Evolutionary conservation across 2,797 vertebrate genomes (phyloP).

Genomic region (Danio albolineatus): DNA sequence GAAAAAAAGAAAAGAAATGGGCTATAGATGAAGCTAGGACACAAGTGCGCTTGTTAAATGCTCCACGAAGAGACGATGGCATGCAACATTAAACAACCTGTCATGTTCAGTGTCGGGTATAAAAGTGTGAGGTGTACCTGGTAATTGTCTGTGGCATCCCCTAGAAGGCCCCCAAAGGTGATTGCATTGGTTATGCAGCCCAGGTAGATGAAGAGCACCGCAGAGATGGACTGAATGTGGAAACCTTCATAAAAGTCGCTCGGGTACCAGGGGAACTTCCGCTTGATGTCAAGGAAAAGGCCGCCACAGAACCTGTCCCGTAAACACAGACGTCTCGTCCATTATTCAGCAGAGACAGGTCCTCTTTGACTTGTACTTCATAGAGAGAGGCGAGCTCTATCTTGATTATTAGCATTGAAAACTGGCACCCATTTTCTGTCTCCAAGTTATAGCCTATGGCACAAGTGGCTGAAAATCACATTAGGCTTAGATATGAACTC

Average conservation of each 20-base stretch:
- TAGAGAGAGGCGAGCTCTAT: conserved; percentile 5
- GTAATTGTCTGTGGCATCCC: conserved; percentile 96
- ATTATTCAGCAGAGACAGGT: conserved; percentile 42
- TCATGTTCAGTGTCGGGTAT: conserved; percentile 18
- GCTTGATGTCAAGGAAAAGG: conserved; percentile 89
- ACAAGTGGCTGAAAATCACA: background rate
- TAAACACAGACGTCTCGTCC: conserved; percentile 31
- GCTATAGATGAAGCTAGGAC: background rate
- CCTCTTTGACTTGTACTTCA: conserved; percentile 27
- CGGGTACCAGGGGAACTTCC: conserved; percentile 91
- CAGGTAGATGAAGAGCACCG: conserved; percentile 97
- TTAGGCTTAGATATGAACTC: conserved; percentile 16
- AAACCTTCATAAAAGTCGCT: conserved; percentile 95
- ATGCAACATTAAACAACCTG: conserved; percentile 45
- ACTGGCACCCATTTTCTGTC: conserved; percentile 16
- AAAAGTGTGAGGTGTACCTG: conserved; percentile 79
- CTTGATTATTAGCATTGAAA: conserved; percentile 19
- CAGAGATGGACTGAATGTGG: conserved; percentile 96
- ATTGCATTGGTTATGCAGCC: conserved; percentile 98
- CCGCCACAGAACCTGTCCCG: conserved; percentile 90
- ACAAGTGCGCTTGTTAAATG: background rate
- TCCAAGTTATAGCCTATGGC: background rate
- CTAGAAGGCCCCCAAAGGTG: conserved; percentile 94
- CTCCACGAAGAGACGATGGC: conserved; percentile 13
- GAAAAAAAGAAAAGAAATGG: background rate